Base-by-base conservation (phyloP, 2,113 vertebrate species). In the Chionis minor region DNA sequence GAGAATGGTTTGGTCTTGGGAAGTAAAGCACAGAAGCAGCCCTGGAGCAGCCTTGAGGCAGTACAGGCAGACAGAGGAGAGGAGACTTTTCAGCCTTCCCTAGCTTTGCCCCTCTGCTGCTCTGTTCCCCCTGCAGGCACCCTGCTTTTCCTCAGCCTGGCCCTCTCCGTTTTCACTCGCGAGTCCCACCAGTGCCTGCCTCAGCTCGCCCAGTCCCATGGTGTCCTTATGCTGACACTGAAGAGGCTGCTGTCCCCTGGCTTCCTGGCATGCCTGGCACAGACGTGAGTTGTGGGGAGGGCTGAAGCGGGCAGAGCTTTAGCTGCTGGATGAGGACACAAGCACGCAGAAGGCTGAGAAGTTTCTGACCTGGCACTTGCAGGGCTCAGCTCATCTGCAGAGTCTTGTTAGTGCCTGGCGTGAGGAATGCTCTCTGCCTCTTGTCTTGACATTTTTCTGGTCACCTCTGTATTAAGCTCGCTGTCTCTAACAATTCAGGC, bases 91-190 rank as follows among this genome's bases (percentile, higher is more conserved):
- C 35, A 69, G 61, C 42, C n/a, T 86, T 82, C 69, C 54, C 49
- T 86, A 80, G 16, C 27, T 75, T 61, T 88, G 35, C 13, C 32
- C 23, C 33, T 55, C 67, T 67, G 84, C 69, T 14, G 9, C 40
- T 21, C 81, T 94, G 33, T 74, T 58, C 40, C 61, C 90, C 38
- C 59, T 87, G 27, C 77, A 98, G 98, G 98, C 49, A 96, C 89
- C 7, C 77, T 96, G 66, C 86, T 97, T 33, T 98, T 98, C 84
- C 97, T 98, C 66, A 98, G 93, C 71, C 62, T 98, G 75, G 96
- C 97, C 13, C 90, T 98, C 69, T 74, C 86, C 0, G 5, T 96
- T 87, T 98, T 98, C 73, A 97, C 96, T 55, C 88, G 54, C 4
- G 98, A 98, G 54, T 96, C 97, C n/a, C 81, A 96, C 65, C 86